Evolutionary conservation across 2,888 invertebrate species (phyloP).

Genomic region (Cecidostiba fungosa): DNA sequence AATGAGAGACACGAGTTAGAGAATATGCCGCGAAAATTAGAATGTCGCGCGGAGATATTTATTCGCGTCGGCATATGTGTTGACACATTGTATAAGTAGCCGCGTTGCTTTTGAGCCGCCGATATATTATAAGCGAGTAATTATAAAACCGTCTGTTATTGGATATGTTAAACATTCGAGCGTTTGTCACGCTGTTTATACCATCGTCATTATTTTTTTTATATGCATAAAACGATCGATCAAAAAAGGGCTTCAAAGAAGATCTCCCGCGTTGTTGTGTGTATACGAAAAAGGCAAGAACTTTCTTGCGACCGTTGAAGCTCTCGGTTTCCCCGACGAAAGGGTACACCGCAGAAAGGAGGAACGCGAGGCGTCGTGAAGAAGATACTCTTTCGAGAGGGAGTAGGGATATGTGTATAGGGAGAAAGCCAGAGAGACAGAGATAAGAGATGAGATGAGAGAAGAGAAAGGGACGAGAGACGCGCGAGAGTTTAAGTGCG

Average conservation of each 20-base stretch:
- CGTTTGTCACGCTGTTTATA: neutral
- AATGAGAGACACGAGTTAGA: conserved; percentile 23
- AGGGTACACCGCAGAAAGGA: neutral
- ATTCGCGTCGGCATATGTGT: conserved; percentile 31
- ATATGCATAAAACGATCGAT: neutral
- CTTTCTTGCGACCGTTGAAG: conserved; percentile 6
- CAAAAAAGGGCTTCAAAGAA: neutral
- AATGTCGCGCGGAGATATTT: conserved; percentile 40
- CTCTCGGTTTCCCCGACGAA: conserved; percentile 6
- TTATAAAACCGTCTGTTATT: conserved; percentile 9
- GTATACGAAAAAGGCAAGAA: neutral
- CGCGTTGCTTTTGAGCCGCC: neutral
- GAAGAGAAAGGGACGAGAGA: neutral
- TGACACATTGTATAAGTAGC: conserved; percentile 33
- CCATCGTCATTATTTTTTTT: neutral
- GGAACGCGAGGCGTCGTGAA: neutral
- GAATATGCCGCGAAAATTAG: conserved; percentile 20
- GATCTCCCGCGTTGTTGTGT: neutral
- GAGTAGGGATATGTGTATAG: neutral
- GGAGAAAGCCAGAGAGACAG: neutral
- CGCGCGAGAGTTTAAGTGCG: neutral
- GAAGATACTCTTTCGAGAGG: neutral
- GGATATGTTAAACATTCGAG: neutral
- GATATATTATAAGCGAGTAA: neutral
- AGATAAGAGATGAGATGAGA: neutral